Percentiles rank a stretch among this genome's conserved stretches.
phyloP scores from a whole-genome alignment of 2,113 vertebrate genomes.

The Lepus timidus region DNA sequence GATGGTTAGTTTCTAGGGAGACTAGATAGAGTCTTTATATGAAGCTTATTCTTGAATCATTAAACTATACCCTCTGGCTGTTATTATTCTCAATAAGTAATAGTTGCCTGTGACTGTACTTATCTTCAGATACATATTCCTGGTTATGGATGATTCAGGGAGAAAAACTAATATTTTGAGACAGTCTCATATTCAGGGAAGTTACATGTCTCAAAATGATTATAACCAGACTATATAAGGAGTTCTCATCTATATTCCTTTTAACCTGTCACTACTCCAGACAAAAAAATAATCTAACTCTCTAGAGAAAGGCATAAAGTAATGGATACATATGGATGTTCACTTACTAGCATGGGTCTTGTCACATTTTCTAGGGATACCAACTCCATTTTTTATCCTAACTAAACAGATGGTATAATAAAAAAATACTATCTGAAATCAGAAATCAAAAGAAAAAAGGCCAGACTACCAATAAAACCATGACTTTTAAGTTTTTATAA shows the following conservation, averaged over 20 bases:
- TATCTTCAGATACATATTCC: conserved; percentile 75
- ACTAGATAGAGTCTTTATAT: conserved; percentile 67
- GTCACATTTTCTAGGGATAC: conserved; percentile 40
- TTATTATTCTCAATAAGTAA: conserved; percentile 79
- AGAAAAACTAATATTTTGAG: conserved; percentile 51
- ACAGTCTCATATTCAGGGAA: conserved; percentile 51
- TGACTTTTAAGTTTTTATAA: neutral
- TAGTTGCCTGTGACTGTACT: conserved; percentile 63
- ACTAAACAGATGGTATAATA: conserved; percentile 54
- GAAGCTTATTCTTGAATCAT: conserved; percentile 74
- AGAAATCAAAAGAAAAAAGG: conserved; percentile 49
- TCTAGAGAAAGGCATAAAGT: conserved; percentile 46
- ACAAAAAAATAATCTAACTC: conserved; percentile 63
- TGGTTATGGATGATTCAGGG: conserved; percentile 62
- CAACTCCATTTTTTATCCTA: conserved; percentile 51
- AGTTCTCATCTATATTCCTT: conserved; percentile 51
- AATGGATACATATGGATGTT: neutral
- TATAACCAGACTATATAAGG: conserved; percentile 65
- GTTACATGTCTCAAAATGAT: conserved; percentile 44
- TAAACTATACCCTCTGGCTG: conserved; percentile 74
- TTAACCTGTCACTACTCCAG: conserved; percentile 62
- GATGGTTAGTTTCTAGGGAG: conserved; percentile 76
- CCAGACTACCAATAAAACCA: conserved; percentile 62
- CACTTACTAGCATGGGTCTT: conserved; percentile 34
- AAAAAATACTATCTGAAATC: conserved; percentile 60